phyloP scores from a whole-genome alignment of 1,140 invertebrate species.

The Charaxes varanes region DNA sequence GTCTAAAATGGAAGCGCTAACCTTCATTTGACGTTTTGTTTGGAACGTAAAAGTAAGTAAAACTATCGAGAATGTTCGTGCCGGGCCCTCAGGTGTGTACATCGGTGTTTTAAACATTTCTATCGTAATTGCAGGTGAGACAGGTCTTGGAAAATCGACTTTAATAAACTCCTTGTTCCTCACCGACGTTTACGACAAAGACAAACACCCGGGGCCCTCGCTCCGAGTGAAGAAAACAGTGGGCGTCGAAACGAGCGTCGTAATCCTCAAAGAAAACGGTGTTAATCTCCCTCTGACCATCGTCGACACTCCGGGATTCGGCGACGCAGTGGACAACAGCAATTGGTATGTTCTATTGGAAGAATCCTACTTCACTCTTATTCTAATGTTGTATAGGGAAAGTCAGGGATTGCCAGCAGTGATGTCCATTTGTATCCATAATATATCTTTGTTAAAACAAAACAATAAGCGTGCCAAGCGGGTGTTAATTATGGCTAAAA shows the following conservation, averaged over 20 bases:
- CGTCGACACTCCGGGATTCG: constrained; percentile 98
- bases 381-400: no score
- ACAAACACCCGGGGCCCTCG: constrained; percentile 91
- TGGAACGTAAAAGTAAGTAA: no score
- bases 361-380: background rate
- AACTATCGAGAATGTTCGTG: no score
- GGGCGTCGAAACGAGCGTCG: constrained; percentile 93
- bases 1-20: no score
- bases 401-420: no score
- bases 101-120: background rate
- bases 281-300: constrained; percentile 94
- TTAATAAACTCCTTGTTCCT: constrained; percentile 99
- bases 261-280: constrained; percentile 92
- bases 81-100: no score
- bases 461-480: no score
- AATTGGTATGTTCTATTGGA: constrained; percentile 79
- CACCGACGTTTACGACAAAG: constrained; percentile 94
- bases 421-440: no score
- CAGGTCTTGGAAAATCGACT: constrained; percentile 98
- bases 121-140: constrained; percentile 83
- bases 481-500: no score
- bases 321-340: constrained; percentile 98
- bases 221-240: constrained; percentile 94
- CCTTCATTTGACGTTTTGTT: no score
- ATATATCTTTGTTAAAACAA: no score